Evolutionary conservation across 2,797 vertebrate species (phyloP), one percentile per base, ranked within the genome.

Genomic region (Lindbergichthys nudifrons): DNA sequence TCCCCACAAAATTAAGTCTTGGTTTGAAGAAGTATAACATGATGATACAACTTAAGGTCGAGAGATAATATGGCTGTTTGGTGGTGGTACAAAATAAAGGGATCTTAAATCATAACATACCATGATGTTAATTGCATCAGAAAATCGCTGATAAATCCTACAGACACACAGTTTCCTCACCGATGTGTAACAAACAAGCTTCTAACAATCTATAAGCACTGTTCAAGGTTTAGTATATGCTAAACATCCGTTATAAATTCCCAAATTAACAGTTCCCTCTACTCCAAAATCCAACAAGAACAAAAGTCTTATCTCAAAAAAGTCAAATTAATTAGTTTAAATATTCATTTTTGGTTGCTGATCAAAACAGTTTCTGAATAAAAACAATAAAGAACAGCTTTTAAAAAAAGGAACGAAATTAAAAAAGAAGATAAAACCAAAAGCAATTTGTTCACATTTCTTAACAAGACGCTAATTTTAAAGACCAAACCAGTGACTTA

Each of bases 41-140:
- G 51, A 46, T 59, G 47, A 75, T n/a, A 32, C 41, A 75, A 75
- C 18, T 36, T 19, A 51, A 54, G 13, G 19, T 63, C 23, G 70
- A 53, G 5, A 52, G 7, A 81, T 15, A 60, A 11, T 18, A 30
- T 21, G 19, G 59, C 12, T 4, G 32, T 42, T 63, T 64, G 15
- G 32, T 26, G 13, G 15, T 11, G 61, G 43, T 26, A 39, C 16
- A 72, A 72, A 82, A 21, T 4, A 53, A 57, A 69, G 45, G 46
- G 4, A 57, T 65, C 1, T 36, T 36, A 59, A 64, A 53, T 75
- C 54, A 62, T 45, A 82, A 80, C 41, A 62, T 32, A 63, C 19
- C 11, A 50, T 56, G 60, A 74, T 84, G 73, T 75, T 62, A 74
- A 89, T 84, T 80, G 76, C 81, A 82, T 86, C 62, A 79, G 58